Base-by-base conservation (phyloP, 2,113 vertebrate species). In the Acrocephalus arundinaceus region DNA sequence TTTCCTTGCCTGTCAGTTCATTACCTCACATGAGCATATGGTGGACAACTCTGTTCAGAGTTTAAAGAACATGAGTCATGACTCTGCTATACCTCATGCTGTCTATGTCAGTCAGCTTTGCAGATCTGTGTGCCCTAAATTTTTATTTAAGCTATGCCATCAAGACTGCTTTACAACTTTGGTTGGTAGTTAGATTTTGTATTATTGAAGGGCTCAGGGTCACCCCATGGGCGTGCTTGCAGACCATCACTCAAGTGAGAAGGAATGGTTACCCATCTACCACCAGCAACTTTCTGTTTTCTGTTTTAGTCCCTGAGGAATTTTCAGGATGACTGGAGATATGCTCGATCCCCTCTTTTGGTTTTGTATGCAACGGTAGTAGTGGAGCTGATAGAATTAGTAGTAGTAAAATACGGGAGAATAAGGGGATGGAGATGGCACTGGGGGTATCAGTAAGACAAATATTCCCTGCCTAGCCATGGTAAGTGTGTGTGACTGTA, bases 1-100 rank as follows among this genome's bases (percentile, higher is more conserved):
- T 55, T 51, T 89, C 48, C 52, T 94, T 79, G 39, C n/a, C 65
- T 89, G 57, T 35, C 68, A 77, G 51, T 78, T 85, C 63, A 51
- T 79, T 63, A 33, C 23, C 18, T 87, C 39, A 85, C 27, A 16
- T 8, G 30, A 82, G 25, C 7, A 5, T 46, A 35, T 15, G 70
- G 71, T 59, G 21, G 48, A 94, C 74, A 74, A 22, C 11, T 11
- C 43, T 51, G 37, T 8, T 28, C 11, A 31, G 68, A 80, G 31
- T 70, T 92, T 41, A 66, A 66, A 77, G 45, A 39, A 25, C 41
- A 28, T 7, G 18, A 91, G 20, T 67, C 18, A 7, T 13, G 35
- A 58, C 48, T 84, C 23, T 76, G 71, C 72, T 87, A 10, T 37
- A 68, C 35, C 58, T 86, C 51, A 14, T 46, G 37, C 37, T 71